phyloP scores from a whole-genome alignment of 2,797 vertebrate species.

The Hydrocynus forskahlii region DNA sequence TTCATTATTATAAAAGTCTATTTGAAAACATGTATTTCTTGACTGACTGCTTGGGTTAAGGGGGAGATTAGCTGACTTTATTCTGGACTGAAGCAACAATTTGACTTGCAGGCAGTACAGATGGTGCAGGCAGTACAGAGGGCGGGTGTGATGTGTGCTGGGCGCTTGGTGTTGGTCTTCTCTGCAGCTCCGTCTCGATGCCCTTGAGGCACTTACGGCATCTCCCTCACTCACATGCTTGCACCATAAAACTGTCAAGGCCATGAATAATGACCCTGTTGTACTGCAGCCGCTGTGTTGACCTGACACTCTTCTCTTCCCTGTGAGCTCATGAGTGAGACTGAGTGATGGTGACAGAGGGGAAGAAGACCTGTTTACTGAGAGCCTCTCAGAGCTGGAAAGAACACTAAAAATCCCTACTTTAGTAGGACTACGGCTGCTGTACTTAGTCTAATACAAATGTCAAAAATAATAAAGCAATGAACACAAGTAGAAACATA shows the following conservation, averaged over 20 bases:
- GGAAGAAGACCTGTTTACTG: conserved; percentile 15
- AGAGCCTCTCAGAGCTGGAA: not conserved
- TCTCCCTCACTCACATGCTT: conserved; percentile 7
- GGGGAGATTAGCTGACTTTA: not conserved
- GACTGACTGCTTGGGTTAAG: not conserved
- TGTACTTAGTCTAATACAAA: not conserved
- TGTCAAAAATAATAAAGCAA: not conserved
- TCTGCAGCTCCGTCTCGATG: not conserved
- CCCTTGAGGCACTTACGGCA: conserved; percentile 20
- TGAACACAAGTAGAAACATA: too few relatives aligned
- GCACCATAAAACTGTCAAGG: conserved; percentile 37
- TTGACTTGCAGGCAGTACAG: not conserved
- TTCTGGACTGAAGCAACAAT: not conserved
- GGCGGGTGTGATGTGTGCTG: not conserved
- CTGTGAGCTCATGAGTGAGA: conserved; percentile 28
- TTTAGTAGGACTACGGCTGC: not conserved
- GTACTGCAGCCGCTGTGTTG: conserved; percentile 30
- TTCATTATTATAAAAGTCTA: too few relatives aligned
- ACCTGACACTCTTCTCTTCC: conserved; percentile 37
- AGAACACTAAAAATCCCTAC: not conserved
- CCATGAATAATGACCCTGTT: conserved; percentile 33
- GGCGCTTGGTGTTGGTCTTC: not conserved
- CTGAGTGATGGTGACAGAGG: conserved; percentile 13
- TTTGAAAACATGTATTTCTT: not conserved
- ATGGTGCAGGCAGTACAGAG: not conserved